Evolutionary conservation across 92 coral and sea anemone genomes (phyloP), one percentile per base, ranked within the genome.

Genomic region (Metridium senile): DNA sequence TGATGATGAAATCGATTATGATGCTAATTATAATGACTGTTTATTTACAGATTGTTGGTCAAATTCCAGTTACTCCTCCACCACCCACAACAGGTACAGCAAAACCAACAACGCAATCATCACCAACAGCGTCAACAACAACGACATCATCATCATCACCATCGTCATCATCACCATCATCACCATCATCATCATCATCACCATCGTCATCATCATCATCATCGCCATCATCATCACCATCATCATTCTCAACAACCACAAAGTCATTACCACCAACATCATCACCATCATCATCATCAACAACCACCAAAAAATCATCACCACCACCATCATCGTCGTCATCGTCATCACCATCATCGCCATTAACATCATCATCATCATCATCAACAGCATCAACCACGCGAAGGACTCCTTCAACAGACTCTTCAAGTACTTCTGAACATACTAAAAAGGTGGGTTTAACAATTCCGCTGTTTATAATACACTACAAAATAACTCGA

Each of bases 11-110:
- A n/a, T n/a, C n/a, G n/a, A n/a, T n/a, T n/a, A n/a, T n/a, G n/a
- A n/a, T n/a, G n/a, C n/a, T n/a, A n/a, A n/a, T n/a, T n/a, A n/a
- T n/a, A n/a, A n/a, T n/a, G n/a, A n/a, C n/a, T 43, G 0, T 58
- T 8, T 33, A 29, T 58, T 32, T 30, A 0, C 32, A 74, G 79
- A 74, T 74, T 33, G 57, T 74, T 27, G 79, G 79, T 20, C 39
- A 63, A 45, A 7, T 45, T 45, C 16, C 16, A 7, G 7, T 45
- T n/a, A n/a, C n/a, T n/a, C n/a, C n/a, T n/a, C n/a, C n/a, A n/a
- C n/a, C n/a, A n/a, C n/a, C n/a, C n/a, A n/a, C n/a, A n/a, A n/a
- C n/a, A n/a, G n/a, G n/a, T n/a, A n/a, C n/a, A n/a, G n/a, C n/a
- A n/a, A n/a, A n/a, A n/a, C n/a, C n/a, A n/a, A n/a, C n/a, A n/a